Evolutionary conservation across 2,113 vertebrate genomes (phyloP).

Genomic region (Acanthochromis polyacanthus): DNA sequence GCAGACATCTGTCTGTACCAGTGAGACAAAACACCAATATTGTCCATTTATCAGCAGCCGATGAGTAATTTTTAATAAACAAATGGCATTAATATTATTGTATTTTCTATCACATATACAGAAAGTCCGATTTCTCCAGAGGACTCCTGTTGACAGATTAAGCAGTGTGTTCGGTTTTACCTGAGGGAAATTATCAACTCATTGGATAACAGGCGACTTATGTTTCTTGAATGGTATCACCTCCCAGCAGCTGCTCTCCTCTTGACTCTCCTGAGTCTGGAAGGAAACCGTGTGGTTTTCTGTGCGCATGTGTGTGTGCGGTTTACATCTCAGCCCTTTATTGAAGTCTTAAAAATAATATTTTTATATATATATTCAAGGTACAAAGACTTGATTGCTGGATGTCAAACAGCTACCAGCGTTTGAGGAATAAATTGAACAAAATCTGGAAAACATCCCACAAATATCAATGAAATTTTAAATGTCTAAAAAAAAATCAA

Average conservation of each 20-base stretch:
- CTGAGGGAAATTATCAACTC: conserved; percentile 78
- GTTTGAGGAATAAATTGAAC: not conserved
- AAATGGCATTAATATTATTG: conserved; percentile 28
- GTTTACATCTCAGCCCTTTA: conserved; percentile 26
- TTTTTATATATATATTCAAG: not conserved
- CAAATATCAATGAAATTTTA: no score
- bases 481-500: no score
- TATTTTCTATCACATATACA: conserved; percentile 39
- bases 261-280: conserved; percentile 55
- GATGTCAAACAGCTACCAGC: conserved; percentile 6
- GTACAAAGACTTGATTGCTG: conserved; percentile 4
- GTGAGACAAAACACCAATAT: not conserved
- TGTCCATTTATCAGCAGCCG: conserved; percentile 21
- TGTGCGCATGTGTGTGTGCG: conserved; percentile 1
- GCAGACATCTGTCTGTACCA: not conserved
- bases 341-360: conserved; percentile 31
- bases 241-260: conserved; percentile 69
- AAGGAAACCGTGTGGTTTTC: conserved; percentile 36
- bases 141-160: conserved; percentile 69
- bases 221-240: conserved; percentile 76
- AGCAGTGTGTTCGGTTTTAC: conserved; percentile 59
- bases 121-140: conserved; percentile 60
- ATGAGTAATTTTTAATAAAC: conserved; percentile 48
- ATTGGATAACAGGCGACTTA: conserved; percentile 70
- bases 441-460: no score